These are phyloP conservation scores for Hippopotamus amphibius DNA, from an alignment of 2,113 vertebrate species.

Conservation along the genomic window DNA sequence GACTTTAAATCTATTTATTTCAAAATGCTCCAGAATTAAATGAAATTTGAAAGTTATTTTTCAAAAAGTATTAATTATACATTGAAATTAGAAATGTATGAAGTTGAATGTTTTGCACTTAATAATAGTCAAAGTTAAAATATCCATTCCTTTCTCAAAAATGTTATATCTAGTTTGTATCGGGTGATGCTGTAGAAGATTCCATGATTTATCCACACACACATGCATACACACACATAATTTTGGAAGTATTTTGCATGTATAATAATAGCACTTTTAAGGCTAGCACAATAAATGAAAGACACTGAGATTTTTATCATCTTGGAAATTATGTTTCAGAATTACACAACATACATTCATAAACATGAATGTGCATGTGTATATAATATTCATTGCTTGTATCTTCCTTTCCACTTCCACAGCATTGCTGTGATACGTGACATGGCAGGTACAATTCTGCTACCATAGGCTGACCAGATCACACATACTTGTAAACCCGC, in stretches of 20 bases:
- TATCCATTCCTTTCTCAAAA: background rate
- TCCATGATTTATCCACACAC: background rate
- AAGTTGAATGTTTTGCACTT: background rate
- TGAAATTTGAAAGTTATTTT: background rate
- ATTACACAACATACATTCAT: background rate
- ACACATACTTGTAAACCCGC: background rate
- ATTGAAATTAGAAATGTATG: background rate
- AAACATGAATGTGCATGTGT: background rate
- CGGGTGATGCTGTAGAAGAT: background rate
- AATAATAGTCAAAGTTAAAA: slow-evolving; percentile 8
- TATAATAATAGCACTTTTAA: background rate
- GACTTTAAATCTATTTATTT: background rate
- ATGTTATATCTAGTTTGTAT: background rate
- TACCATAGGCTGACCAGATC: fast-evolving
- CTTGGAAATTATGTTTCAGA: slow-evolving; percentile 14
- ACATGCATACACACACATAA: fast-evolving
- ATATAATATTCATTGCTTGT: background rate
- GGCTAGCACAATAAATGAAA: background rate
- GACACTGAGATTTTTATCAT: background rate
- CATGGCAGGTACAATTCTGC: background rate
- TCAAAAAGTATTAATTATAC: background rate
- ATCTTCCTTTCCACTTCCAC: background rate
- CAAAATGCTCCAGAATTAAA: background rate
- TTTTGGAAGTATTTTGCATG: background rate
- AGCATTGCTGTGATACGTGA: background rate